phyloP scores from a whole-genome alignment of 2,888 invertebrate genomes.

The Amaurobius ferox region DNA sequence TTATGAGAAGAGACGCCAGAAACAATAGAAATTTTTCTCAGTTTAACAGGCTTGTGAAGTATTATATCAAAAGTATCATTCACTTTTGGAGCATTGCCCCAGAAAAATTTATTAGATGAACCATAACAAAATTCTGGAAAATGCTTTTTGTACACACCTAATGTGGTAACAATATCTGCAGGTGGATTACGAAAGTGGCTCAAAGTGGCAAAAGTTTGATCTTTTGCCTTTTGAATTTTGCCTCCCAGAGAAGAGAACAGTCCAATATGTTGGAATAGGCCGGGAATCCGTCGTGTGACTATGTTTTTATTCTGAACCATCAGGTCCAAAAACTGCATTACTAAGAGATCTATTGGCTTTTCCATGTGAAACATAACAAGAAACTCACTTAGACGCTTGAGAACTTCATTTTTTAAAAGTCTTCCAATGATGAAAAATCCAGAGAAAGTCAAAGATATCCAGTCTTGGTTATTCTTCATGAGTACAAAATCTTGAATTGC shows the following conservation, averaged over 20 bases:
- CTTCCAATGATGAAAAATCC: constrained; percentile 77
- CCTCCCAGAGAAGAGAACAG: constrained; percentile 76
- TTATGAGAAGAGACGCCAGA: constrained; percentile 76
- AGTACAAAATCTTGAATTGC: constrained; percentile 76
- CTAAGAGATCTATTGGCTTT: constrained; percentile 76
- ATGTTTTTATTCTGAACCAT: constrained; percentile 74
- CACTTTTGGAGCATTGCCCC: constrained; percentile 76
- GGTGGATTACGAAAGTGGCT: constrained; percentile 77
- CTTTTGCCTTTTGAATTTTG: constrained; percentile 77
- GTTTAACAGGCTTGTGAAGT: constrained; percentile 75
- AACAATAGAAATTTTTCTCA: constrained; percentile 76
- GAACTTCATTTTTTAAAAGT: constrained; percentile 75
- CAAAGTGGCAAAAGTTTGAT: constrained; percentile 75
- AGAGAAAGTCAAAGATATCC: constrained; percentile 77
- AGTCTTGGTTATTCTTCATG: constrained; percentile 71
- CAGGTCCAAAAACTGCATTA: constrained; percentile 75
- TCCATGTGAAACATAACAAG: constrained; percentile 75
- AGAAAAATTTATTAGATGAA: constrained; percentile 77
- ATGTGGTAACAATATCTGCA: constrained; percentile 77
- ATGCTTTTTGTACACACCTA: constrained; percentile 76
- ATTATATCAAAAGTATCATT: constrained; percentile 77
- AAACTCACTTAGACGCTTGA: constrained; percentile 75
- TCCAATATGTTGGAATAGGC: constrained; percentile 77
- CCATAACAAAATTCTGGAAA: constrained; percentile 76
- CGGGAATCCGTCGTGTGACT: constrained; percentile 75